phyloP scores from a whole-genome alignment of 2,797 vertebrate species.

The Propithecus perrieri region DNA sequence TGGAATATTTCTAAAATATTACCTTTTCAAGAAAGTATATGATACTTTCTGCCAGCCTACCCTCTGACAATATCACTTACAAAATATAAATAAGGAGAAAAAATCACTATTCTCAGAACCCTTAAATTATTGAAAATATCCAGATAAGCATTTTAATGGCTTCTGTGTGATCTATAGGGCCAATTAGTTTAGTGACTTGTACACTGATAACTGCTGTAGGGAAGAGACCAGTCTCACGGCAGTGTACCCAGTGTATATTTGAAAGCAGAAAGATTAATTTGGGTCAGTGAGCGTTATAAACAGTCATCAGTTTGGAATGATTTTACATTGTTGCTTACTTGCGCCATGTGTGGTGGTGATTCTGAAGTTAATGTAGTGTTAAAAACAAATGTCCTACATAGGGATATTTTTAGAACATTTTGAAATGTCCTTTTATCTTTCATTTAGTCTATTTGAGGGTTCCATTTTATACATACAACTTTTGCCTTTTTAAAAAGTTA shows the following conservation, averaged over 20 bases:
- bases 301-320: background rate
- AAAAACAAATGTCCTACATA: background rate
- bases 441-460: background rate
- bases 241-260: background rate
- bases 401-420: background rate
- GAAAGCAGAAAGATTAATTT: background rate
- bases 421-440: background rate
- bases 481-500: background rate
- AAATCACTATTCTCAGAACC: background rate
- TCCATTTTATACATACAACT: slow-evolving; percentile 15
- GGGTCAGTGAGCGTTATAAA: background rate
- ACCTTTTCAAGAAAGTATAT: slow-evolving; percentile 10
- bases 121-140: background rate
- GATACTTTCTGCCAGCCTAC: background rate
- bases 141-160: background rate
- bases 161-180: background rate
- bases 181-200: background rate
- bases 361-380: background rate
- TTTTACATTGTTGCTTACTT: background rate
- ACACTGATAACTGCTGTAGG: background rate
- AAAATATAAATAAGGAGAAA: background rate
- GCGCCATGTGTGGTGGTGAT: background rate
- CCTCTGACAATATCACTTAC: background rate
- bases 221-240: background rate
- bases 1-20: background rate